Conservation (phyloP, 2,888 invertebrate genomes). For the Tiliacea citrago region DNA sequence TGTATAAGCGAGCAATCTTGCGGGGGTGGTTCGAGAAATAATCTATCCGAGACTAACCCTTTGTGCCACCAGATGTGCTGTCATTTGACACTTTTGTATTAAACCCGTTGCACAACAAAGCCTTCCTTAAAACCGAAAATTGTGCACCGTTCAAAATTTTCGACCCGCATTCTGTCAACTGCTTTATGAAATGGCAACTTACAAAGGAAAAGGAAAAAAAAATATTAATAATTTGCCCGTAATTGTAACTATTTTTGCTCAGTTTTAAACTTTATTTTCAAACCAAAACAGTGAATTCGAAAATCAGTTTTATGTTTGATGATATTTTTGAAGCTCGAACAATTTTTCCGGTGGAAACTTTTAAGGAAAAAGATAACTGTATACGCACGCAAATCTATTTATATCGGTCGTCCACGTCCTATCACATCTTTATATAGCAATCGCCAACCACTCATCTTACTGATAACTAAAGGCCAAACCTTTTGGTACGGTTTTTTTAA, state of each 20-base stretch:
- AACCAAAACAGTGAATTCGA: neutral
- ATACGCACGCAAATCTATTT: conserved; percentile 15
- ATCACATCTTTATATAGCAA: conserved; percentile 41
- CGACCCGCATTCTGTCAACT: conserved; percentile 87
- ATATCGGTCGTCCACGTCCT: conserved; percentile 22
- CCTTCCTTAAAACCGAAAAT: conserved; percentile 89
- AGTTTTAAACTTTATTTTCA: conserved; percentile 3
- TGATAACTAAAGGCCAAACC: conserved; percentile 55
- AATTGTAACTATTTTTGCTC: conserved; percentile 19
- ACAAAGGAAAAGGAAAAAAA: conserved; percentile 66
- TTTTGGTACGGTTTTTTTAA: conserved; percentile 43
- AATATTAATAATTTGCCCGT: conserved; percentile 43
- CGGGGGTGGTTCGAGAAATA: conserved; percentile 90
- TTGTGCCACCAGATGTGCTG: conserved; percentile 90
- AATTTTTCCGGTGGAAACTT: conserved; percentile 10
- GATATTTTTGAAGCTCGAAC: neutral
- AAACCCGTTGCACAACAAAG: conserved; percentile 90
- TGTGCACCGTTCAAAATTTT: conserved; percentile 87
- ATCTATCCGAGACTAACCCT: conserved; percentile 89
- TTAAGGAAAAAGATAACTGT: conserved; percentile 42
- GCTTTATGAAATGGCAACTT: conserved; percentile 76
- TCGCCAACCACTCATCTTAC: conserved; percentile 41
- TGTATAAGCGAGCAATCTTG: conserved; percentile 89
- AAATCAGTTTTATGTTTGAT: neutral
- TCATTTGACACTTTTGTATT: conserved; percentile 91